Base-by-base conservation (phyloP, 2,113 vertebrate genomes). In the Plestiodon gilberti region DNA sequence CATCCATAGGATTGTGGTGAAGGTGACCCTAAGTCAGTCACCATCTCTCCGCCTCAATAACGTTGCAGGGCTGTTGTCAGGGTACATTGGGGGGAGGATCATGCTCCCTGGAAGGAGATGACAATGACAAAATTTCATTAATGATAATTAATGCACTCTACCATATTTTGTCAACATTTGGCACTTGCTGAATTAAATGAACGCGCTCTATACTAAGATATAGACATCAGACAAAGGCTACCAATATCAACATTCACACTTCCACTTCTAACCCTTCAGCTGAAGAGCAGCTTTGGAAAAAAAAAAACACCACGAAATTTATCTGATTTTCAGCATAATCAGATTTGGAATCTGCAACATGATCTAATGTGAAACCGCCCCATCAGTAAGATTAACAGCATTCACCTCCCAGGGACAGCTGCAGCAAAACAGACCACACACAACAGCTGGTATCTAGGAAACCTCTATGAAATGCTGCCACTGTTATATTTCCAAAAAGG, bases 271-370 rank as follows among this genome's bases (percentile, higher is more conserved):
- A 28, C 35, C 38, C 35, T 80, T 80, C 10, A 30, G 23, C 69
- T 61, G 67, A 1, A 71, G 13, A 73, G 14, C 28, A 43, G 65
- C 40, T 77, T 59, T 85, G 33, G 38, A 65, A n/a, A 11, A 9
- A 28, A 9, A 10, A 13, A 28, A 59, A 14, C 35, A 59, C 18
- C 33, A 35, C 86, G 75, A 57, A 90, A 77, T 57, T 89, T 93
- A 93, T 78, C 52, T 73, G 87, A 92, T 93, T 94, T 75, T 14
- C 86, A 8, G 40, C 80, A 38, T 91, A 95, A 93, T 65, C 22
- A 69, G 81, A 94, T 94, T 92, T 91, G 59, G 76, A 91, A 89
- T 89, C 92, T 90, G 90, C 87, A 95, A 93, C 79, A 92, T 89
- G 89, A 93, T 28, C 93, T 91, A 79, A 89, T 89, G 87, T 14